Percentiles rank a stretch among this genome's conserved stretches.
Conservation (phyloP, 2,797 vertebrate genomes). For the Tympanoctomys barrerae region DNA sequence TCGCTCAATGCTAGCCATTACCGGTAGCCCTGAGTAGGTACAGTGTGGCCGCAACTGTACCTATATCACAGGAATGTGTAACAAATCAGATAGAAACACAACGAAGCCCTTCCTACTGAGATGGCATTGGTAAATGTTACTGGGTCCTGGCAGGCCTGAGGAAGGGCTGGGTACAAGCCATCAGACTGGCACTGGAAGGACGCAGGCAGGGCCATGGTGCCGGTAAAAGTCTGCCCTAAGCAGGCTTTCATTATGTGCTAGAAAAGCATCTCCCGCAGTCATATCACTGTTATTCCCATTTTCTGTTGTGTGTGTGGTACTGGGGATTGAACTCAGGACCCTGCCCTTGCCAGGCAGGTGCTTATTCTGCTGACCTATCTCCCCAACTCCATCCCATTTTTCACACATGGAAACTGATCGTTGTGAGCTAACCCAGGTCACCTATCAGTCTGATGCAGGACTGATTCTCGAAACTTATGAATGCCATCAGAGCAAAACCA, state of each 20-base stretch:
- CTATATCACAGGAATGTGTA: background rate
- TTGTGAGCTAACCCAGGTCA: background rate
- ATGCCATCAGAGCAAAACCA: background rate
- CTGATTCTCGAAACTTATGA: constrained; percentile 19
- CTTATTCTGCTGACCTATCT: too few species aligned
- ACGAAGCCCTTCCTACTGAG: background rate
- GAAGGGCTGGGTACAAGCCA: background rate
- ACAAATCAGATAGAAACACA: constrained; percentile 37
- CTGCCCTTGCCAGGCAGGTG: too few species aligned
- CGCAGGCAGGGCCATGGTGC: too few species aligned
- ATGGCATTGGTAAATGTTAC: background rate
- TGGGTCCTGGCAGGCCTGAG: background rate
- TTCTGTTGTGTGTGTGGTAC: background rate
- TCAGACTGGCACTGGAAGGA: background rate
- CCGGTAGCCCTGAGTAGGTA: background rate
- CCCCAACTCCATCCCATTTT: background rate
- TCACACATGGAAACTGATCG: background rate
- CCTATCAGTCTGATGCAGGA: background rate
- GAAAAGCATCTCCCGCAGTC: background rate
- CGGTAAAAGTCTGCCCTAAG: background rate
- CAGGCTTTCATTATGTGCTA: background rate
- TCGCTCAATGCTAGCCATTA: background rate
- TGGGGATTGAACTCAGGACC: too few species aligned
- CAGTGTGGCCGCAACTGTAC: background rate
- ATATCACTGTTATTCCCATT: background rate